These are phyloP conservation scores for Silvanus unidentatus DNA, from an alignment of 2,888 invertebrate genomes.

Conservation along the genomic window DNA sequence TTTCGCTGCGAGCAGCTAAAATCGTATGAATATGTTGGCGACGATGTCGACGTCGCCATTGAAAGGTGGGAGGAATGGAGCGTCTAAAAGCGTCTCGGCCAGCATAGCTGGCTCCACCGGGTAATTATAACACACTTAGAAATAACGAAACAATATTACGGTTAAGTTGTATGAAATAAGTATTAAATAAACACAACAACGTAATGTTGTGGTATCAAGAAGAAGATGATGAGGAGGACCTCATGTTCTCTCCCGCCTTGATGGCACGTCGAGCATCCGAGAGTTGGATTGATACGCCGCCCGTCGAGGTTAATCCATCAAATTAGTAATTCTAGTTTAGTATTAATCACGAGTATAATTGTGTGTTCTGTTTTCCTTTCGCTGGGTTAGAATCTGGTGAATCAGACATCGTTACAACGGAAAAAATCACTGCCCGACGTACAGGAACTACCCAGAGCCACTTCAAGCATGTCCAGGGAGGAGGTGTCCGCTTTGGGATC, in stretches of 20 bases:
- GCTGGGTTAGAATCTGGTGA: conserved; percentile 63
- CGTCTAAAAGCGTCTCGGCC: conserved; percentile 34
- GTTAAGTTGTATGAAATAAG: no score
- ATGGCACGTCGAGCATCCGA: conserved; percentile 81
- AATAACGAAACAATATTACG: no score
- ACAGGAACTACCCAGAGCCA: conserved; percentile 73
- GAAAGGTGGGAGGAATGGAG: conserved; percentile 15
- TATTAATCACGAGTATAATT: no score
- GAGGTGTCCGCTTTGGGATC: conserved; percentile 93
- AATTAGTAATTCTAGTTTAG: neutral
- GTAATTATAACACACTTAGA: neutral
- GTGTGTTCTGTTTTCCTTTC: conserved; percentile 14
- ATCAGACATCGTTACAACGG: conserved; percentile 71
- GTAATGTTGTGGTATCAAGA: conserved; percentile 72
- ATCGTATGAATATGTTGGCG: neutral
- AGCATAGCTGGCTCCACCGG: conserved; percentile 12
- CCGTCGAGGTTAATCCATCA: conserved; percentile 62
- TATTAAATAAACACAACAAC: no score
- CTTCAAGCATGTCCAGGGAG: conserved; percentile 85
- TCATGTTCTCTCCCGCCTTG: conserved; percentile 81
- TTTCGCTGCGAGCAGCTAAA: neutral
- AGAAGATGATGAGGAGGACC: conserved; percentile 72
- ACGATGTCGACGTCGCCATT: conserved; percentile 7
- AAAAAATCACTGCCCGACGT: conserved; percentile 98
- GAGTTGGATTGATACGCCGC: conserved; percentile 85